Conservation (phyloP, 1,140 invertebrate species). For the Aphelinus atriplicis region DNA sequence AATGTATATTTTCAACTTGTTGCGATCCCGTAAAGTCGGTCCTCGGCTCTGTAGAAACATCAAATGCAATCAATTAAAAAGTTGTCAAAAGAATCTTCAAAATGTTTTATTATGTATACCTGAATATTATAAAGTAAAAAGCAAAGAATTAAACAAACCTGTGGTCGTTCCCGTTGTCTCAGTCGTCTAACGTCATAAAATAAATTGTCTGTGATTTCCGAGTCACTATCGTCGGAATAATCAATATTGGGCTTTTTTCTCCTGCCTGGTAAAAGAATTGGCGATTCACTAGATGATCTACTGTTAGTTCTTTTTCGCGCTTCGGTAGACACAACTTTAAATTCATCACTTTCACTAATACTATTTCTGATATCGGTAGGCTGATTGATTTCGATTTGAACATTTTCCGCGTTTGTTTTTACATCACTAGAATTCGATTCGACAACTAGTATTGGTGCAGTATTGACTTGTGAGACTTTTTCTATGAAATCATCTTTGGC, state of each 20-base stretch:
- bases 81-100: background rate
- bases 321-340: background rate
- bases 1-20: background rate
- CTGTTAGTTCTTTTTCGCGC: constrained; percentile 9
- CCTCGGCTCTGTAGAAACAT: constrained; percentile 15
- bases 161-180: background rate
- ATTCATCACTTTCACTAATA: background rate
- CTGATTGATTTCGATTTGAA: background rate
- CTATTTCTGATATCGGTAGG: background rate
- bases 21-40: background rate
- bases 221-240: constrained; percentile 26
- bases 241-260: constrained; percentile 25
- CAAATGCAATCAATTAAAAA: background rate
- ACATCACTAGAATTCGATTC: background rate
- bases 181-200: background rate
- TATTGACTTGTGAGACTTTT: background rate
- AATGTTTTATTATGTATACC: background rate
- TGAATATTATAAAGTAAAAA: background rate
- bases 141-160: constrained; percentile 15
- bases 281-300: constrained; percentile 2
- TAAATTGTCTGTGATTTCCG: background rate
- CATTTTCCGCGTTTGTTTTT: background rate
- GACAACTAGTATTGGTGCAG: background rate
- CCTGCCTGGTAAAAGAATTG: background rate
- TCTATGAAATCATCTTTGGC: constrained; percentile 5